phyloP scores from a whole-genome alignment of 2,797 vertebrate genomes.

The Crypturellus tataupa region DNA sequence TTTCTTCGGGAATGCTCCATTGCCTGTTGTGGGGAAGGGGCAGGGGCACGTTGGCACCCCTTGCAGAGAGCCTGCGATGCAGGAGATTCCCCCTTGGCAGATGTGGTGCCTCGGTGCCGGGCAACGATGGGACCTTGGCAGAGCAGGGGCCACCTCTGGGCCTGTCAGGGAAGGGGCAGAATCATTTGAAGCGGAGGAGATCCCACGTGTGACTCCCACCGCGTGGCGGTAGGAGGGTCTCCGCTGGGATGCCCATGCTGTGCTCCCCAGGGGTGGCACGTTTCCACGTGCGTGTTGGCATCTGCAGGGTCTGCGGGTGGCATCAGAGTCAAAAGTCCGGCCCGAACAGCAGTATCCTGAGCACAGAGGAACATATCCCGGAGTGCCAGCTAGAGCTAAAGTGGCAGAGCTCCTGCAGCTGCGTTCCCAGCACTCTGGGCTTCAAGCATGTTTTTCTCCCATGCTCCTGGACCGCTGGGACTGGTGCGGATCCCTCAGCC shows the following conservation, averaged over 20 bases:
- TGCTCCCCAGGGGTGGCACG: rapidly evolving
- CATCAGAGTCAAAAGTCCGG: background rate
- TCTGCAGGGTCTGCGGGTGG: background rate
- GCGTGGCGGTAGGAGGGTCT: background rate
- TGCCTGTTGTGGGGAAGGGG: background rate
- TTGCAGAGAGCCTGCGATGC: slow-evolving; percentile 13
- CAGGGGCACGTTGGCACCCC: slow-evolving; percentile 32
- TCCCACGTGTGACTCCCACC: background rate
- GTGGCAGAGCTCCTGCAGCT: background rate
- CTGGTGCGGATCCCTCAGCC: background rate
- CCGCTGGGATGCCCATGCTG: background rate
- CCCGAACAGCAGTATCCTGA: background rate
- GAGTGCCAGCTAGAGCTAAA: background rate
- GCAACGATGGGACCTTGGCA: background rate
- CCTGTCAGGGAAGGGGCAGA: background rate
- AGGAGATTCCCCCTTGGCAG: background rate
- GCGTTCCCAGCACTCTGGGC: background rate
- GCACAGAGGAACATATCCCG: background rate
- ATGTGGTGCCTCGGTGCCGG: rapidly evolving
- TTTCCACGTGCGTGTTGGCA: background rate
- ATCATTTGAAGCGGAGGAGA: background rate
- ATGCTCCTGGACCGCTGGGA: background rate
- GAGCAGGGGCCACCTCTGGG: background rate
- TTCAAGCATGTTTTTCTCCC: background rate
- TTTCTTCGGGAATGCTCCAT: slow-evolving; percentile 54